Base-by-base conservation (phyloP, 2,797 vertebrate species). In the Cichlasoma orientale region DNA sequence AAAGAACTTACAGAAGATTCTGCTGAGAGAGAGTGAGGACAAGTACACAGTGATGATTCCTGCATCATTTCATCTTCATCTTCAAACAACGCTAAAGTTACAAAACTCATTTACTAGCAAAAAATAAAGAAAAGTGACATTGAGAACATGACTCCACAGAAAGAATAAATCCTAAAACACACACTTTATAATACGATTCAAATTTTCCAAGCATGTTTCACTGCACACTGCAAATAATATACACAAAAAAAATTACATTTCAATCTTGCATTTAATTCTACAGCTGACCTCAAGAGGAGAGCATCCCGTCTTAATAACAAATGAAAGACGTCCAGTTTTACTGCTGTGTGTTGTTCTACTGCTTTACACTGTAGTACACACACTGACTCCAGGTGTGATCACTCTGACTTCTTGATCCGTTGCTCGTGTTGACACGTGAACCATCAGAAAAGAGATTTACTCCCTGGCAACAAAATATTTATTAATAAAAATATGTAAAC, bases 291-390 rank as follows among this genome's bases (percentile, higher is more conserved):
- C n/a, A 0, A 14, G 12, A 55, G 21, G 18, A 47, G 4, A 41
- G 10, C 7, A 25, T 41, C 14, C 7, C 23, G 58, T 23, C 58
- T n/a, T n/a, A n/a, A n/a, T n/a, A n/a, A n/a, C n/a, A n/a, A n/a
- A n/a, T n/a, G n/a, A n/a, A n/a, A n/a, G n/a, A n/a, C n/a, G n/a
- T n/a, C 27, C 27, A 27, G 4, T 55, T 81, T 8, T 80, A 72
- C 16, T 50, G 25, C 59, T 63, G 21, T 13, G 8, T 36, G 36
- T 11, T 36, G 27, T 54, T 80, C 12, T 83, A 71, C 14, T 53
- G n/a, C 36, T 72, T 82, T 13, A 83, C 21, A 4, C 16, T 57
- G n/a, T 66, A 57, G 54, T 90, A 87, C 25, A 88, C 74, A 55
- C 82, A 86, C 33, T 87, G 73, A 66, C 1, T 63, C 18, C 29